Percentiles rank a stretch among this genome's conserved stretches.
Evolutionary conservation across 2,888 invertebrate species (phyloP).

Genomic region (Leuctra nigra): DNA sequence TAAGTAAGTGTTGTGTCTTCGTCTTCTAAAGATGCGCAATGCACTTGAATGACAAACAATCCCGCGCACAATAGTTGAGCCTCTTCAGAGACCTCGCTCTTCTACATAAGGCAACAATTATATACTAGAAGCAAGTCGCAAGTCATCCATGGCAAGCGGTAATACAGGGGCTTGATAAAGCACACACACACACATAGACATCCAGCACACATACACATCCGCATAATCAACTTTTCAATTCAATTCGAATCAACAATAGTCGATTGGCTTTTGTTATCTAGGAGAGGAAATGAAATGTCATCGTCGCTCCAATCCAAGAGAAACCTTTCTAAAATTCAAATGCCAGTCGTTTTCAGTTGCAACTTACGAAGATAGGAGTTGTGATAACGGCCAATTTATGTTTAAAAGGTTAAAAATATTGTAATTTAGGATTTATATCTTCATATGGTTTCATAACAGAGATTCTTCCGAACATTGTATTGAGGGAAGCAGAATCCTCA

Average conservation of each 20-base stretch:
- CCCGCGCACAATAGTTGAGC: slow-evolving; percentile 13
- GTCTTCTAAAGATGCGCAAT: too few species aligned
- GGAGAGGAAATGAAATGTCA: slow-evolving; percentile 16
- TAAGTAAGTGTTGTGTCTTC: neutral
- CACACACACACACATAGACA: neutral
- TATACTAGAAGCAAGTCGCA: slow-evolving; percentile 5
- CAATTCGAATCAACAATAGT: slow-evolving; percentile 17
- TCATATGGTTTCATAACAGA: too few species aligned
- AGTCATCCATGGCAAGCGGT: slow-evolving; percentile 9
- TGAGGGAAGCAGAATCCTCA: too few species aligned
- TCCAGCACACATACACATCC: slow-evolving; percentile 13
- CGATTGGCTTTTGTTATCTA: slow-evolving; percentile 17
- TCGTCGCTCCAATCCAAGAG: slow-evolving; percentile 15
- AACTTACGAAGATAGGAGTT: too few species aligned
- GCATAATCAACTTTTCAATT: slow-evolving; percentile 20
- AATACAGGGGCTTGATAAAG: slow-evolving; percentile 14
- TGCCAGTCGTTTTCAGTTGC: too few species aligned
- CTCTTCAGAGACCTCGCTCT: slow-evolving; percentile 13
- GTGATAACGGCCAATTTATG: too few species aligned
- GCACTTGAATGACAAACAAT: slow-evolving; percentile 8
- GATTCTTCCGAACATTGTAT: too few species aligned
- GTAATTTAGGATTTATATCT: too few species aligned
- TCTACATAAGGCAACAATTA: slow-evolving; percentile 19
- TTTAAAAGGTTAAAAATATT: too few species aligned
- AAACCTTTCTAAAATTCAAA: slow-evolving; percentile 14